phyloP scores from a whole-genome alignment of 2,888 invertebrate species.

The Napeogenes inachia region DNA sequence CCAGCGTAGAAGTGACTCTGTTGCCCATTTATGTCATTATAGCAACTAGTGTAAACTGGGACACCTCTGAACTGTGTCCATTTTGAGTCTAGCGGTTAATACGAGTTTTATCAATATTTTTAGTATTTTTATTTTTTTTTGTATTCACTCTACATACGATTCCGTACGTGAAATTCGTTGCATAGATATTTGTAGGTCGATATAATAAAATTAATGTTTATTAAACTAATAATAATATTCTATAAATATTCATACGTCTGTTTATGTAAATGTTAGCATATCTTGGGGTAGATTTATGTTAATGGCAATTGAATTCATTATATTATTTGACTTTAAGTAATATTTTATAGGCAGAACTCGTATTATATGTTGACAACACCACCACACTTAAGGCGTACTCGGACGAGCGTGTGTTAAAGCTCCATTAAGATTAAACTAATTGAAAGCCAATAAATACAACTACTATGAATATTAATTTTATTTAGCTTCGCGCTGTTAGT shows the following conservation, averaged over 20 bases:
- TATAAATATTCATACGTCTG: not conserved
- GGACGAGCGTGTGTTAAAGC: constrained; percentile 72
- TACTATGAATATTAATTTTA: constrained; percentile 77
- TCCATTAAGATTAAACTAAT: constrained; percentile 78
- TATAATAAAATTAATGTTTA: no score
- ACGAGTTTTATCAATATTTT: constrained; percentile 16
- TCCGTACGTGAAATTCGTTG: no score
- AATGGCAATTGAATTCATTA: no score
- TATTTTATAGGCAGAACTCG: constrained; percentile 11
- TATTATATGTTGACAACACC: constrained; percentile 48
- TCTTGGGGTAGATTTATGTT: no score
- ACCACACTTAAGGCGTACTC: constrained; percentile 56
- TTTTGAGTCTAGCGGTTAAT: constrained; percentile 38
- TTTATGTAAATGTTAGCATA: no score
- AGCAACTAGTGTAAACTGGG: constrained; percentile 50
- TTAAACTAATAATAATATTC: not conserved
- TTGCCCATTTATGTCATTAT: constrained; percentile 59
- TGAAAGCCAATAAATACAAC: constrained; percentile 78
- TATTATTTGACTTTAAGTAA: not conserved
- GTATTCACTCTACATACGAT: no score
- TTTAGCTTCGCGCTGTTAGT: constrained; percentile 61
- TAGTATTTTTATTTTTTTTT: no score
- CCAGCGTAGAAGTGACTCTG: constrained; percentile 49
- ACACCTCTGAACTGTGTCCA: constrained; percentile 46
- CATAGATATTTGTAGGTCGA: no score